Evolutionary conservation across 2,888 invertebrate species (phyloP).

Genomic region (Heliconius erato): DNA sequence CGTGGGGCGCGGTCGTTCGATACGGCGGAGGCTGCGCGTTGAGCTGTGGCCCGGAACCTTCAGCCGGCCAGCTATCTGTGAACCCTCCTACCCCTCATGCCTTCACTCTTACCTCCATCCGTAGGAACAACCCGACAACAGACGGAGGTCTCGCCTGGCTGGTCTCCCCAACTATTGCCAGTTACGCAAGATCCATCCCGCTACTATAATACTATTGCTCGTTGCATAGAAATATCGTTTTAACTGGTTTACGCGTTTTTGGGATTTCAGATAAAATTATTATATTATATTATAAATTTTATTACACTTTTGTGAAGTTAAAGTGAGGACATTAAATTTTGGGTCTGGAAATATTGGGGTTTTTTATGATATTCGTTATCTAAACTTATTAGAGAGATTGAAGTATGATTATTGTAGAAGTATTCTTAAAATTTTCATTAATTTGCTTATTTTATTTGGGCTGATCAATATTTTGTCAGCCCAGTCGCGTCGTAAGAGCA

Average conservation of each 20-base stretch:
- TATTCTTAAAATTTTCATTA: not conserved
- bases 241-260: constrained; percentile 19
- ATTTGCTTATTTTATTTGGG: not conserved
- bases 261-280: constrained; percentile 2
- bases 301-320: not conserved
- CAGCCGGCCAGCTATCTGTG: constrained; percentile 62
- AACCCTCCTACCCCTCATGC: constrained; percentile 56
- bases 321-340: not conserved
- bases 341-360: not conserved
- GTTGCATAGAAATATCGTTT: constrained; percentile 58
- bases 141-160: constrained; percentile 62
- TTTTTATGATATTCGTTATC: not conserved
- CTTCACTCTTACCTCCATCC: constrained; percentile 28
- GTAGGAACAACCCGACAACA: constrained; percentile 53
- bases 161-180: constrained; percentile 62
- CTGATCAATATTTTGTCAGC: not conserved
- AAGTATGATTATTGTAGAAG: too few species aligned
- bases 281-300: constrained; percentile 7
- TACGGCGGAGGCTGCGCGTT: constrained; percentile 67
- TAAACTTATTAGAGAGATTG: not conserved
- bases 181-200: constrained; percentile 63
- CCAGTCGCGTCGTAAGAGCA: too few species aligned
- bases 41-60: constrained; percentile 60
- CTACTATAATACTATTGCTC: constrained; percentile 61
- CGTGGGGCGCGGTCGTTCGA: constrained; percentile 66